Evolutionary conservation across 2,113 vertebrate species (phyloP).

Genomic region (Dissostichus mawsoni): DNA sequence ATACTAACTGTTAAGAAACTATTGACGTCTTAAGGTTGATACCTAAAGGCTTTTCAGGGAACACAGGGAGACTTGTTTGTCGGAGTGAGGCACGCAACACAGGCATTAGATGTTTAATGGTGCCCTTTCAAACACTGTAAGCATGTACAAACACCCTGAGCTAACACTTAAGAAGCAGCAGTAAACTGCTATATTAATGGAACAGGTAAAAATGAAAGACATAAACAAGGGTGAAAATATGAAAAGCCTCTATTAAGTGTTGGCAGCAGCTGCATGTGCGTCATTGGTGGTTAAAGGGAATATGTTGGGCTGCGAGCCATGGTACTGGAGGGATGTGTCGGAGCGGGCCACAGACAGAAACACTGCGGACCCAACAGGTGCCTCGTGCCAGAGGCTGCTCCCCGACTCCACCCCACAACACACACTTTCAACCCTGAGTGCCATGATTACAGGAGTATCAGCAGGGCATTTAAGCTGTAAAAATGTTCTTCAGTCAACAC

Average conservation of each 20-base stretch:
- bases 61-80: slow-evolving; percentile 70
- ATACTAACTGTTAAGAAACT: slow-evolving; percentile 50
- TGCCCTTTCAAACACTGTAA: slow-evolving; percentile 62
- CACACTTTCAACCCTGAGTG: slow-evolving; percentile 37
- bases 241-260: slow-evolving; percentile 79
- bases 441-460: slow-evolving; percentile 45
- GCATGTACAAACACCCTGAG: slow-evolving; percentile 56
- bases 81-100: slow-evolving; percentile 63
- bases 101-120: slow-evolving; percentile 60
- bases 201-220: slow-evolving; percentile 75
- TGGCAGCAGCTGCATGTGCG: slow-evolving; percentile 78
- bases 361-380: slow-evolving; percentile 60
- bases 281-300: slow-evolving; percentile 80
- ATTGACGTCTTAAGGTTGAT: slow-evolving; percentile 53
- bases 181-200: slow-evolving; percentile 57
- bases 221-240: slow-evolving; percentile 72
- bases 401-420: slow-evolving; percentile 47
- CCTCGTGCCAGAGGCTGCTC: slow-evolving; percentile 47
- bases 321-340: slow-evolving; percentile 76
- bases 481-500: slow-evolving; percentile 19
- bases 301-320: slow-evolving; percentile 71
- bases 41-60: slow-evolving; percentile 63
- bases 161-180: slow-evolving; percentile 55
- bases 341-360: slow-evolving; percentile 69
- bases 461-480: slow-evolving; percentile 41